Evolutionary conservation across 2,797 vertebrate genomes (phyloP).

Genomic region (Liparis tanakae): DNA sequence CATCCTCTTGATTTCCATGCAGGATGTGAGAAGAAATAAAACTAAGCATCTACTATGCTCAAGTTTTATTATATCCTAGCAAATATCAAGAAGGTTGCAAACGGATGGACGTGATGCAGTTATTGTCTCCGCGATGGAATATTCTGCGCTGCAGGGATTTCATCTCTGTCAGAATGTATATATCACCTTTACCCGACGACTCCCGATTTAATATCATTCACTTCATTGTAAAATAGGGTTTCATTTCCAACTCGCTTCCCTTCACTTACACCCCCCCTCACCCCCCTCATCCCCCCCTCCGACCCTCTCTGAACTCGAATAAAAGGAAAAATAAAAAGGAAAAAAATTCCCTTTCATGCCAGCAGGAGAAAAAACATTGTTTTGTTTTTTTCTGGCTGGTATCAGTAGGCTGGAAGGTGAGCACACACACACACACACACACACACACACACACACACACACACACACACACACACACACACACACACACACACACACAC

Average conservation of each 20-base stretch:
- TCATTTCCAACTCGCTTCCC: background rate
- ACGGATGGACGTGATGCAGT: slow-evolving; percentile 7
- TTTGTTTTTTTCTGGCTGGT: background rate
- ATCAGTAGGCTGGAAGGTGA: too few species aligned
- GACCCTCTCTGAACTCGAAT: background rate
- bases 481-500: background rate
- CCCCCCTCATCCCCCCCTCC: too few species aligned
- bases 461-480: background rate
- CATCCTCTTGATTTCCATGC: slow-evolving; percentile 17
- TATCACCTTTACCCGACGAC: background rate
- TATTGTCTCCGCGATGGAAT: background rate
- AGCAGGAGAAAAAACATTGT: background rate
- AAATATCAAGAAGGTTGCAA: slow-evolving; percentile 7
- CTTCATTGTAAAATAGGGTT: background rate
- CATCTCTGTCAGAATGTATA: background rate
- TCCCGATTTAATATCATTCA: background rate
- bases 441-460: background rate
- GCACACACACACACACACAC: background rate
- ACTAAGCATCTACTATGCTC: slow-evolving; percentile 15
- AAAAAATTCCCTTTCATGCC: background rate
- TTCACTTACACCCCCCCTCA: background rate
- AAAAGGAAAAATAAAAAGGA: background rate
- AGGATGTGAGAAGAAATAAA: slow-evolving; percentile 19
- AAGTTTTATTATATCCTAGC: background rate
- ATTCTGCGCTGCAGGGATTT: background rate